Base-by-base conservation (phyloP, 1,140 invertebrate species). In the Frieseomelitta varia region DNA sequence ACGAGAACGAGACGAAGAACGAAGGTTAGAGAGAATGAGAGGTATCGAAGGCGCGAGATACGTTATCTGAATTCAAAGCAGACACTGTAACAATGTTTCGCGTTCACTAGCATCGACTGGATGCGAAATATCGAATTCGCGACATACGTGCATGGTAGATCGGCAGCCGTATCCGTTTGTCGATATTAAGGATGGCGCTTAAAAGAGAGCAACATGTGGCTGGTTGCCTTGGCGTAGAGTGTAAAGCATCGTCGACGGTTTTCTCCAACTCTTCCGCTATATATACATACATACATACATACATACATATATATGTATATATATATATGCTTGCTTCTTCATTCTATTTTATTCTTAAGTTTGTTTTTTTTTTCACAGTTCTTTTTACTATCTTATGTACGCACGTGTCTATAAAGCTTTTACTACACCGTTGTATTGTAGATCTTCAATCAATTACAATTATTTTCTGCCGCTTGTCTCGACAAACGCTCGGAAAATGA, bases 1-100 rank as follows among this genome's bases (percentile, higher is more conserved):
- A 89, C 53, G 65, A 80, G 79, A 65, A 89, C 53, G 72, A 81
- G 79, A 65, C 58, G 56, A 76, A 69, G 80, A 82, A 80, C 61
- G 74, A 83, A 75, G 53, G 86, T 78, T 79, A 61, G 79, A 88
- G 86, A 69, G 82, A 85, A 72, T 80, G 82, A 87, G 81, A 81
- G 63, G 87, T 89, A 90, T 90, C 84, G 85, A 87, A 82, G 85
- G 85, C 80, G 77, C 72, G 83, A 87, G 90, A 91, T 90, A 91
- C 84, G 89, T 90, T 90, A 90, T 90, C 89, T 90, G 88, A 90
- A 90, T 90, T 90, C 85, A 87, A 90, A 90, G 88, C 86, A 90
- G 87, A 90, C 81, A 55, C 39, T 83, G 76, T 88, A 90, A 90
- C 88, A 88, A 90, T 90, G 86, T 90, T 90, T 87, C 85, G 85